Evolutionary conservation across 2,888 invertebrate genomes (phyloP), one percentile per base, ranked within the genome.

Genomic region (Coelinius sp.): DNA sequence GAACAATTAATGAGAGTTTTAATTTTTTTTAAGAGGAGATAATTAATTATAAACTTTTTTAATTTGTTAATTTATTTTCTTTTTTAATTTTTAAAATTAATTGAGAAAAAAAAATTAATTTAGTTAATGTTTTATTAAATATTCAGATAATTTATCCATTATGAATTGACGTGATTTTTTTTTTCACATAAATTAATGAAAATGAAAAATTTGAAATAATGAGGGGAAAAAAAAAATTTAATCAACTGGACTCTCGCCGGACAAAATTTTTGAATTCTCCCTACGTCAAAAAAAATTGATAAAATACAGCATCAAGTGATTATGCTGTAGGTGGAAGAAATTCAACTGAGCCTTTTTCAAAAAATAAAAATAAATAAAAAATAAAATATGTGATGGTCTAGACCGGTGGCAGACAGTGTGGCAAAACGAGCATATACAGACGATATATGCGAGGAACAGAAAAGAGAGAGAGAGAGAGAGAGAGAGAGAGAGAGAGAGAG

Each of bases 371-470:
- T 31, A 56, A 59, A 59, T 59, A 59, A 59, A 59, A 56, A 59
- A 59, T 59, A 59, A 59, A 59, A 59, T 31, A 59, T 68, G 46
- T 44, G 64, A 64, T 64, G 64, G 84, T 85, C 84, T 85, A 85
- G 84, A 84, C 84, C 81, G 82, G 80, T 78, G 81, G 83, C 84
- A 84, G 83, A 83, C 84, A 59, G 80, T 59, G 59, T 81, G 80
- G 82, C 82, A 84, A 84, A 84, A 84, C 83, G 80, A 84, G 81
- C 81, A 82, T 79, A 65, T 49, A 67, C 62, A 52, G 64, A 44
- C 59, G 41, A 68, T 56, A 71, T 75, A 68, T 68, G 56, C 49
- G 65, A 64, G 67, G 62, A 73, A 73, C 17, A 67, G 31, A 66
- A 67, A 52, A 70, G 69, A 69, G 73, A 76, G 75, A 73, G 74